These are phyloP conservation scores for Gephyroberyx darwinii DNA, from an alignment of 2,797 vertebrate genomes.

Conservation along the genomic window DNA sequence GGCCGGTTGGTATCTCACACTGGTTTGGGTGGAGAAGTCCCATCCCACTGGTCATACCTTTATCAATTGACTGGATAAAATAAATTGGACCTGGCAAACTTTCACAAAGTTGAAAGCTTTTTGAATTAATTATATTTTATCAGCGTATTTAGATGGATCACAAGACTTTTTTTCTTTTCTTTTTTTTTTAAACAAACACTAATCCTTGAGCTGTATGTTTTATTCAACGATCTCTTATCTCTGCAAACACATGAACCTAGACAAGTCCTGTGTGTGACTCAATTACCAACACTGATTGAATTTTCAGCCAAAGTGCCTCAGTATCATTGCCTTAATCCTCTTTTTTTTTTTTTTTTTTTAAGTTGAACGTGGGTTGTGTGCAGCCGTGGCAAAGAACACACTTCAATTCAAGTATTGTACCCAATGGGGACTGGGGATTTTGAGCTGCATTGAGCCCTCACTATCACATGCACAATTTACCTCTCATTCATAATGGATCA, in stretches of 20 bases:
- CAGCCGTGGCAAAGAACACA: no score
- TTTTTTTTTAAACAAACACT: neutral
- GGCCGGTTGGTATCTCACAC: neutral
- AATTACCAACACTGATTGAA: no score
- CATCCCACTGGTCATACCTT: conserved; percentile 2
- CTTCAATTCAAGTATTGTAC: neutral
- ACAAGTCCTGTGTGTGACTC: no score
- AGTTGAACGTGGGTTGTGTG: no score
- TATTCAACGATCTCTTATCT: neutral
- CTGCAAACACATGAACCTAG: neutral
- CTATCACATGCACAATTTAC: conserved; percentile 30
- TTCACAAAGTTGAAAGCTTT: conserved; percentile 10
- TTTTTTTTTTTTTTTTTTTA: no score
- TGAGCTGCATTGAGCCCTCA: neutral
- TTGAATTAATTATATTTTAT: conserved; percentile 6
- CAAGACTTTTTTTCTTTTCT: no score
- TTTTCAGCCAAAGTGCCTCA: no score
- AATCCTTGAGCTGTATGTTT: neutral
- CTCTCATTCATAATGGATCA: conserved; percentile 67
- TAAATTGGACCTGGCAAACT: conserved; percentile 6
- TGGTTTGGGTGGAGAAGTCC: conserved; percentile 2
- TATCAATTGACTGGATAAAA: conserved; percentile 5
- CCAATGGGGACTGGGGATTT: neutral
- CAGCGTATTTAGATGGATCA: conserved; percentile 10
- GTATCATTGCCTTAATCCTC: no score